Conservation (phyloP, 92 coral and sea anemone species). For the Diadumene lineata region DNA sequence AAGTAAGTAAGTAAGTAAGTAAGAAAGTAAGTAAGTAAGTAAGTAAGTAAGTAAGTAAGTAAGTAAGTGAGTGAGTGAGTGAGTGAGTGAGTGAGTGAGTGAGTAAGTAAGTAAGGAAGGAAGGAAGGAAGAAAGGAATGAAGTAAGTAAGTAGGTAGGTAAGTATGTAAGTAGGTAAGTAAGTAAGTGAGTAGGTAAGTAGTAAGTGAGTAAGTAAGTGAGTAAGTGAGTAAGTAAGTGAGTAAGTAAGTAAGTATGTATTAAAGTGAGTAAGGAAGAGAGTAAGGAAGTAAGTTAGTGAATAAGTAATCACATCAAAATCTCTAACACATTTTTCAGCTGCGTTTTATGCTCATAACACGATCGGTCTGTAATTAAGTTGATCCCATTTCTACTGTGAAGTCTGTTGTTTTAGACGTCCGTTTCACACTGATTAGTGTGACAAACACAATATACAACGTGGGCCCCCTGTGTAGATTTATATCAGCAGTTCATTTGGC, state of each 20-base stretch:
- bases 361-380: too few relatives aligned
- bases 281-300: neutral
- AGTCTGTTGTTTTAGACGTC: too few relatives aligned
- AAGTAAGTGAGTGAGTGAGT: neutral
- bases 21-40: neutral
- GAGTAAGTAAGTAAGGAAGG: neutral
- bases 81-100: neutral
- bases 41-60: slow-evolving; percentile 3
- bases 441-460: too few relatives aligned
- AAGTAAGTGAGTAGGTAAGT: neutral
- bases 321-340: too few relatives aligned
- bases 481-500: too few relatives aligned
- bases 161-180: neutral
- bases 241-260: neutral
- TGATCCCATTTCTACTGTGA: too few relatives aligned
- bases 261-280: neutral
- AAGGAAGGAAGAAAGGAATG: neutral
- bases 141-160: neutral
- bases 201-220: neutral
- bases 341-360: too few relatives aligned
- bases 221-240: neutral
- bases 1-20: slow-evolving; percentile 4
- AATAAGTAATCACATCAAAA: neutral
- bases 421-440: too few relatives aligned
- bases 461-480: too few relatives aligned